Base-by-base conservation (phyloP, 2,113 vertebrate genomes). In the Nerophis ophidion region DNA sequence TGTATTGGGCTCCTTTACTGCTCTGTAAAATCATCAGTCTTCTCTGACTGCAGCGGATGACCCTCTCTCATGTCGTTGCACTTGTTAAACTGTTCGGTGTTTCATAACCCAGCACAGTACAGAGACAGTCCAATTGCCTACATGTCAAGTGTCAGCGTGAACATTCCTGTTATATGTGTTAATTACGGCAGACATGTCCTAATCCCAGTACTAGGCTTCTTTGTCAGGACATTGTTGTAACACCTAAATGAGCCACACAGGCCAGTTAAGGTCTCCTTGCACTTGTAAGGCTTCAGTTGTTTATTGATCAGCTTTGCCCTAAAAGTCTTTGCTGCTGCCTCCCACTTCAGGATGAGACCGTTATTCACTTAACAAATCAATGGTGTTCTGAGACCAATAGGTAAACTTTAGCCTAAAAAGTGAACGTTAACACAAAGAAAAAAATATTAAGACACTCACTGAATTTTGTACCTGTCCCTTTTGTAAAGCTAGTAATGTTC, bases 301-400 rank as follows among this genome's bases (percentile, higher is more conserved):
- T 86, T 81, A 88, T 86, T 70, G 84, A 86, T 75, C 36, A 19
- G 19, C 52, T 63, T 57, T 68, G 70, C 72, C 72, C 67, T 70
- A 36, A 72, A 77, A 61, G 65, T 65, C 68, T 71, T 63, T n/a
- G 57, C 54, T 45, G 62, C 75, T 58, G 58, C 76, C 57, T 61
- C 56, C n/a, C 47, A 67, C 63, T 48, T 66, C 63, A 63, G 61
- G 66, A 82, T 75, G 40, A 74, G 57, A 54, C 75, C 72, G 73
- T 83, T 83, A 85, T 70, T 81, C 74, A 72, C 68, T 79, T 36
- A 60, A 15, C 54, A 50, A 76, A 74, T 86, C 78, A 79, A 80
- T 81, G 60, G 33, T 52, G 59, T 50, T 60, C 15, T 16, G 26
- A 71, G 47, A 48, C 51, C 8, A 16, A 60, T 62, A 52, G 55